Base-by-base conservation (phyloP, 2,113 vertebrate genomes). In the Apaloderma vittatum region DNA sequence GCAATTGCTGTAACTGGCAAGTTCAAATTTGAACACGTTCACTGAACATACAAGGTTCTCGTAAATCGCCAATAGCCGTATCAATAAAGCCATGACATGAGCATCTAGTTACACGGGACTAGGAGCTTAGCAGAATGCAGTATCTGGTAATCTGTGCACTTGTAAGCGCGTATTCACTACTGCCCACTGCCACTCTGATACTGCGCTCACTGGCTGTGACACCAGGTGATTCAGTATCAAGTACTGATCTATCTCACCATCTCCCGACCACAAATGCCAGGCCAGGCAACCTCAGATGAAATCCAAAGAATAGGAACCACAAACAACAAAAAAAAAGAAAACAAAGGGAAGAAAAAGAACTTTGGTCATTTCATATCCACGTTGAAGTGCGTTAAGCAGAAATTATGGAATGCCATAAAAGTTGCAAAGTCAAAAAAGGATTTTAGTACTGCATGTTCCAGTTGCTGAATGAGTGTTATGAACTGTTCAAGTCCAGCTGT, bases 401-500 rank as follows among this genome's bases (percentile, higher is more conserved):
- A 98, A 97, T 98, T 98, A 99, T 98, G 98, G 97, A 97, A 99
- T 98, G 99, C 98, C 95, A 94, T 97, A 98, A 91, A 96, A 98
- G 97, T 92, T 97, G 98, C 98, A 94, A 96, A 98, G 98, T 98
- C 98, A 97, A 96, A 93, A 97, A 97, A 94, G 98, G 97, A 97
- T 98, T 99, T 99, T 99, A 99, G 99, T 99, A 99, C 97, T 98
- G 99, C 98, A 98, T 98, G 98, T 98, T 97, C 98, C 98, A 98
- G 98, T 97, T 97, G 98, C 98, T 98, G 98, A 98, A 99, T 99
- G 99, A 98, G 98, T 98, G 99, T 99, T 99, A 99, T 98, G 96
- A 97, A 98, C 96, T 92, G 98, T 98, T 98, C 98, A 98, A 96
- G 98, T 98, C 99, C 99, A 98, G 98, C 98, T 98, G 98, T 98